Percentiles rank a stretch among this genome's conserved stretches.
These are phyloP conservation scores for Xanthorhoe spadicearia DNA, from an alignment of 2,888 invertebrate species.

Conservation along the genomic window DNA sequence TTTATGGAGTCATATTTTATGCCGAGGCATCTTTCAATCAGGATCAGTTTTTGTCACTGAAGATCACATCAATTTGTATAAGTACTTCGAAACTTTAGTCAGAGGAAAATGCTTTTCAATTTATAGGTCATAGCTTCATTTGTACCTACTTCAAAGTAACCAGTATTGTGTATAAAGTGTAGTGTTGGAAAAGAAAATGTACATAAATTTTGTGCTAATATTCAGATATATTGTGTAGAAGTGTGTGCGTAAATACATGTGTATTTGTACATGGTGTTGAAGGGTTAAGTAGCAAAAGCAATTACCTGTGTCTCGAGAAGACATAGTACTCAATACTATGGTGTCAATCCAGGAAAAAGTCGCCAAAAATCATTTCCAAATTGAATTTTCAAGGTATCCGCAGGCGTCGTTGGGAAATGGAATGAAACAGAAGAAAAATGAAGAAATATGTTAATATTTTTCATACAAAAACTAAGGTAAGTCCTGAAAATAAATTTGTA, in stretches of 20 bases:
- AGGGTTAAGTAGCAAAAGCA: conserved; percentile 56
- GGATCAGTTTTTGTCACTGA: conserved; percentile 23
- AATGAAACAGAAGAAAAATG: conserved; percentile 61
- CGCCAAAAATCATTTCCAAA: conserved; percentile 35
- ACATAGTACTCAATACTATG: conserved; percentile 66
- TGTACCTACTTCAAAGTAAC: not conserved
- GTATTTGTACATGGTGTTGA: conserved; percentile 41
- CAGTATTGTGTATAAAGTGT: not conserved
- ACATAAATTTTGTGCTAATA: not conserved
- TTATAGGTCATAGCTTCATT: not conserved
- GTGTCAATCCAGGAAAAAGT: conserved; percentile 41
- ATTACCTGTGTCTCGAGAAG: conserved; percentile 77
- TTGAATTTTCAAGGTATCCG: conserved; percentile 31
- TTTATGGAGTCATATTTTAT: conserved; percentile 31
- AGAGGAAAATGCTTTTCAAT: conserved; percentile 2
- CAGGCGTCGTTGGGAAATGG: conserved; percentile 43
- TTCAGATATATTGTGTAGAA: not conserved
- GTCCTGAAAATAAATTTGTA: not conserved
- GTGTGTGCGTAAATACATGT: conserved; percentile 10
- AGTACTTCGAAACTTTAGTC: conserved; percentile 19
- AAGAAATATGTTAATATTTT: conserved; percentile 45
- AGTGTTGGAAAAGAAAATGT: conserved; percentile 1
- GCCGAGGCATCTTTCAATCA: conserved; percentile 28
- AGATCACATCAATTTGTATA: conserved; percentile 21
- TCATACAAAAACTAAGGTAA: not conserved